Evolutionary conservation across 2,888 invertebrate species (phyloP), one percentile per base, ranked within the genome.

Genomic region (Cephus pygmeus): DNA sequence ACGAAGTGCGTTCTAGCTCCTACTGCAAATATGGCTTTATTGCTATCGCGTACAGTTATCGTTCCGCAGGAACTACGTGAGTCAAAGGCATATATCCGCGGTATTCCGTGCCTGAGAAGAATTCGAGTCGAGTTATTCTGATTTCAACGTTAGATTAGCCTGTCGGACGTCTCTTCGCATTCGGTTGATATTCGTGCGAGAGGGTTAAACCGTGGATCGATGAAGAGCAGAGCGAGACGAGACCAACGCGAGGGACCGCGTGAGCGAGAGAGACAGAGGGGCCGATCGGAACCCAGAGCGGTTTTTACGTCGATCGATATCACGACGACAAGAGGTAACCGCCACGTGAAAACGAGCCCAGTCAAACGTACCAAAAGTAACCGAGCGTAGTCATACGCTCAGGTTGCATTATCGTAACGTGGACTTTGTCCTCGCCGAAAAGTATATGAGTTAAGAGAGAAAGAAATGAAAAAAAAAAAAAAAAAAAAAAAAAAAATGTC

Each of bases 11-110:
- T 33, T 12, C 34, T 33, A 30, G 30, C 34, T 34, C 35, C 35
- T 34, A 74, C 74, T 82, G 81, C 81, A 82, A 85, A 85, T 83
- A 84, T 81, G 81, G 80, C 81, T 84, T 81, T 81, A 80, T 84
- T 80, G 81, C 81, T 77, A 81, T 35, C 35, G 77, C 80, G 80
- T 82, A 74, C 77, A 80, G 80, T 80, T 82, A 82, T 84, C 71
- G 71, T 71, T 71, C 71, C 3, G 31, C 71, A 31, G 71, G 33
- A 31, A 31, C 12, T 34, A 34, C 71, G 71, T 71, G 71, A 71
- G 33, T n/a, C 71, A 71, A 31, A 31, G 71, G 23, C 9, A 23
- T 40, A 23, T 56, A 23, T 56, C 56, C 23, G 33, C 71, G 71
- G 71, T 34, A 12, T 15, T 33, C 71, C 31, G 34, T 31, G 71